These are phyloP conservation scores for Lycaena phlaeas DNA, from an alignment of 2,888 invertebrate genomes.

Conservation along the genomic window DNA sequence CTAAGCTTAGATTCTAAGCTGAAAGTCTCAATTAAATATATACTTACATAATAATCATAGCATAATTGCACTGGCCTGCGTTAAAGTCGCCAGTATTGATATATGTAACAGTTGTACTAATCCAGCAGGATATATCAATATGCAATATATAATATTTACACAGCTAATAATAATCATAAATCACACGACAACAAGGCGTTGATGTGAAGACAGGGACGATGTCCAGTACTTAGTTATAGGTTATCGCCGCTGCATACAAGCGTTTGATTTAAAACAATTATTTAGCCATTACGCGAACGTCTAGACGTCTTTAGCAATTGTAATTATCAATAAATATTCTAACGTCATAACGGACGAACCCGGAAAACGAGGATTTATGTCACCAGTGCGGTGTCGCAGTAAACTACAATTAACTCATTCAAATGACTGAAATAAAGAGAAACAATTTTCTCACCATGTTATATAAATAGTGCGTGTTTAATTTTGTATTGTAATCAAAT, in stretches of 20 bases:
- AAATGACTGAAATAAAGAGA: constrained; percentile 13
- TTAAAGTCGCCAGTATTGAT: no score
- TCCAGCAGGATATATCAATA: no score
- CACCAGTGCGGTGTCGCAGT: constrained; percentile 21
- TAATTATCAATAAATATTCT: constrained; percentile 5
- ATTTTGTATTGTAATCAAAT: no score
- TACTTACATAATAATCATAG: no score
- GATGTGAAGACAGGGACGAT: background rate
- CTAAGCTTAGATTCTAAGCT: no score
- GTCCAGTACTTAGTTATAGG: background rate
- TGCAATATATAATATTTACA: no score
- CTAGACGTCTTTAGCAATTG: constrained; percentile 4
- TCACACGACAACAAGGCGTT: background rate
- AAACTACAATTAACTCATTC: constrained; percentile 22
- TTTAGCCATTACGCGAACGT: background rate
- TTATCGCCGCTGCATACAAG: background rate
- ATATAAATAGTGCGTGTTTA: background rate
- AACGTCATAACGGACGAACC: constrained; percentile 11
- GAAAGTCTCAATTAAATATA: no score
- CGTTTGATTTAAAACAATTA: constrained; percentile 5
- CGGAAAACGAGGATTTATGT: constrained; percentile 20
- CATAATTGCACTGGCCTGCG: no score
- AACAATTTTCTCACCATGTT: constrained; percentile 13
- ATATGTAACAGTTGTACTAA: no score
- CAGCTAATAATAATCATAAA: no score